Conservation (phyloP, 2,797 vertebrate genomes). For the Toxotes lorentzi region DNA sequence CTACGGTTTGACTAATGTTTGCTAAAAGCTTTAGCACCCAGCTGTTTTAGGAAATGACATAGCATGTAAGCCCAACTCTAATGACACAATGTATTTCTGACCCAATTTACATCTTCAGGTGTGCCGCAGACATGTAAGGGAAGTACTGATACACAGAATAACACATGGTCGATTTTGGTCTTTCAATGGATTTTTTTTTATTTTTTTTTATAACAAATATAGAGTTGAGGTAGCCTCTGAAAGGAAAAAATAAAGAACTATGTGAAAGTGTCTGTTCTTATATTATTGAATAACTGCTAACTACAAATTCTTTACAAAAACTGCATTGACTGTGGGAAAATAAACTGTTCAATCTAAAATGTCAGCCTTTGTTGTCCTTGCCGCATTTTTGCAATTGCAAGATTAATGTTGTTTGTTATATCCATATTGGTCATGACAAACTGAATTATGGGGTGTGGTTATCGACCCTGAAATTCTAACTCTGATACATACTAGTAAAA, state of each 20-base stretch:
- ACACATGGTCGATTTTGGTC: too few relatives aligned
- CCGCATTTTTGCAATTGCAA: neutral
- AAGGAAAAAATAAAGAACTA: neutral
- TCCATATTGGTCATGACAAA: neutral
- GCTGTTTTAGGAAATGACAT: too few relatives aligned
- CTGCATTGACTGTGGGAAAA: neutral
- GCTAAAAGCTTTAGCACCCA: too few relatives aligned
- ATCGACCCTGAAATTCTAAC: neutral
- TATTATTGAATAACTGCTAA: too few relatives aligned
- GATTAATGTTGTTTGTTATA: neutral
- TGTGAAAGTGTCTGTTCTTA: too few relatives aligned
- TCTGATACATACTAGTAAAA: neutral
- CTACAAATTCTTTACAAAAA: neutral
- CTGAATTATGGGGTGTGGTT: neutral
- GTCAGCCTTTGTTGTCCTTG: neutral
- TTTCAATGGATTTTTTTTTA: neutral
- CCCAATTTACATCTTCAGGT: too few relatives aligned
- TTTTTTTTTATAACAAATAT: neutral
- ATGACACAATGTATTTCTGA: too few relatives aligned
- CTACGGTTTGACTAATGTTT: too few relatives aligned
- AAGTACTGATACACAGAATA: too few relatives aligned
- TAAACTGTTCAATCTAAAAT: neutral
- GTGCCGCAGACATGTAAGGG: too few relatives aligned
- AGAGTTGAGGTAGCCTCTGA: neutral
- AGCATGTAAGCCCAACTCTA: too few relatives aligned